Evolutionary conservation across 2,113 vertebrate genomes (phyloP), one percentile per base, ranked within the genome.

Genomic region (Myotis lucifugus): DNA sequence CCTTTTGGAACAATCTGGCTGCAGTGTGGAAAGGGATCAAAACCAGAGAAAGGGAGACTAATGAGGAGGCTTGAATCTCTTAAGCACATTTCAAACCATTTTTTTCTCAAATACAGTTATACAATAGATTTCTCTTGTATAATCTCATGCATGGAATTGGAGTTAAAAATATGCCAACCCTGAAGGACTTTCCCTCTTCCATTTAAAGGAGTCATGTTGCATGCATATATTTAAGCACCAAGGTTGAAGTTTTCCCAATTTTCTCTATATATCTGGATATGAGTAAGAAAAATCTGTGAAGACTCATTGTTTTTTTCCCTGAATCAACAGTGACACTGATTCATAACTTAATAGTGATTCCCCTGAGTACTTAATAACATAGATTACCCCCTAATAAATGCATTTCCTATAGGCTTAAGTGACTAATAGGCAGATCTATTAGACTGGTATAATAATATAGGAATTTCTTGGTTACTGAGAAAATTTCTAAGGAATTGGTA

Each of bases 371-470:
- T 96, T 97, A 98, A 97, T 97, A 97, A 94, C 70, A 97, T 77
- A 98, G 90, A 97, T 97, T 98, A 97, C 77, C 73, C 48, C 34
- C 37, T 98, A 98, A 97, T 97, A 97, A 97, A 97, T 96, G 69
- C 73, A 85, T 95, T 98, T 98, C 95, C 97, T 96, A 29, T 85
- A 96, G 95, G 67, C 95, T 97, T 97, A 97, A 97, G 48, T 96
- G 95, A 98, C 92, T 96, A 97, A 96, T 84, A 94, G 27, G 37
- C 61, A 97, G 88, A 97, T 97, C 92, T 97, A 97, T 97, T 96
- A 96, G 88, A 78, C 88, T 97, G 90, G 52, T 95, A 96, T 95
- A 89, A 97, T 97, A 98, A 98, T 87, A 95, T 34, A 94, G 86
- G 88, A 52, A 94, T 40, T 95, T 97, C 96, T 94, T 94, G 37